Evolutionary conservation across 2,113 vertebrate genomes (phyloP), one percentile per base, ranked within the genome.

Genomic region (Accipiter cooperii): DNA sequence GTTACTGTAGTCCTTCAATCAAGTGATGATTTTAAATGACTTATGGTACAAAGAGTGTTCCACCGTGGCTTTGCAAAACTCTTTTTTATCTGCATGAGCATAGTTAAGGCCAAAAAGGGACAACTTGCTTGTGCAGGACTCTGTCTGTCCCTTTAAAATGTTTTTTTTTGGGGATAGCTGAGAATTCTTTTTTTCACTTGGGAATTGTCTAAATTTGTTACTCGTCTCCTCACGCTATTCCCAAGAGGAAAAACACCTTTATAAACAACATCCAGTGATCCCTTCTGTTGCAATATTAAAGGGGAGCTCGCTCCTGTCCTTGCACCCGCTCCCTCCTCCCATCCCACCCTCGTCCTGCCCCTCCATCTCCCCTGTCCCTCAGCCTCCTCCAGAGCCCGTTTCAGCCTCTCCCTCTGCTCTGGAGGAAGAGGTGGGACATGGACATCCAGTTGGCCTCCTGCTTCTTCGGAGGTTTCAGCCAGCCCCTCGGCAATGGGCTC

Each of bases 401-500:
- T 31, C 28, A 54, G 52, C 52, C 52, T 54, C 16, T 54, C 28
- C 52, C 10, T 54, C 52, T 54, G 52, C 52, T 52, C 52, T 29
- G 52, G 52, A 54, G 52, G 51, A 71, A 79, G 33, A 44, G 10
- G 6, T 86, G 34, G 66, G 36, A 46, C 3, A 1, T 34, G 38
- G 57, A 51, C 28, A 49, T 65, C 58, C 54, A 69, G 8, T 2
- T 3, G 70, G 47, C 51, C 21, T 60, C 52, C 79, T 80, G 11
- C 40, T 91, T 81, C 64, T 70, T 36, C 1, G 0, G 60, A 74
- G 52, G 33, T 76, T 75, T 85, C 25, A 78, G 42, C 28, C 36
- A 74, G 9, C 36, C 65, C 51, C 51, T 54, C 1, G 1, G 16
- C 44, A 83, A 9, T 0, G 0, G 21, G 28, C n/a, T 79, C 44